phyloP scores from a whole-genome alignment of 2,888 invertebrate genomes.

The Coelopa pilipes region DNA sequence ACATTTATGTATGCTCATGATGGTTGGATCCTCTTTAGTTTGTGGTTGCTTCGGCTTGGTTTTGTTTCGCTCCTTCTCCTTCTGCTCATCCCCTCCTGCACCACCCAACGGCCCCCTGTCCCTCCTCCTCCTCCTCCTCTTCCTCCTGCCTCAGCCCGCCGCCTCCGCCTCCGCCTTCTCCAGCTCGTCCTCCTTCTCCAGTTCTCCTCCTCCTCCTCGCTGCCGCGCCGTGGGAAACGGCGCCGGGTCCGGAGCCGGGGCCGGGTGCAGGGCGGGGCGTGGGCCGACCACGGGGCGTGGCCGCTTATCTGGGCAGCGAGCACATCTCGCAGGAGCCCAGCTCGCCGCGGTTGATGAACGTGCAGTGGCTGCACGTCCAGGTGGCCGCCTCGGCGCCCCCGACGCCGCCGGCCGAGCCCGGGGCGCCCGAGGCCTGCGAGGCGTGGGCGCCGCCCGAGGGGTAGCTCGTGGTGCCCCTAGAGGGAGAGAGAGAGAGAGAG shows the following conservation, averaged over 20 bases:
- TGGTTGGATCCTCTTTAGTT: conserved; percentile 2
- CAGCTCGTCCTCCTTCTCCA: too few relatives aligned
- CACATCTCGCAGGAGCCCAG: conserved; percentile 90
- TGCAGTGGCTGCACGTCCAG: conserved; percentile 96
- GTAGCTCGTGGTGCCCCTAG: conserved; percentile 59
- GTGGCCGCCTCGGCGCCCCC: conserved; percentile 59
- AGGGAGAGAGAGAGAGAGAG: too few relatives aligned
- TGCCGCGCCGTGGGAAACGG: too few relatives aligned
- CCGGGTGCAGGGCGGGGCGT: too few relatives aligned
- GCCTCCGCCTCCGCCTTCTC: too few relatives aligned
- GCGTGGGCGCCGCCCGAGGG: conserved; percentile 41
- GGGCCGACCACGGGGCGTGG: neutral
- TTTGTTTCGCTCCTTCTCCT: neutral
- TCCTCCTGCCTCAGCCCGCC: too few relatives aligned
- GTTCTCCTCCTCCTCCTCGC: too few relatives aligned
- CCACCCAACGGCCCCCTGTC: too few relatives aligned
- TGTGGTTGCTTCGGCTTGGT: neutral
- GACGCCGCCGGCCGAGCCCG: conserved; percentile 46
- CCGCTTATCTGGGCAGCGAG: conserved; percentile 77
- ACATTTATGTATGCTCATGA: conserved; percentile 6
- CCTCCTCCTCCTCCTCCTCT: too few relatives aligned
- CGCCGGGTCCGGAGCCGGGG: too few relatives aligned
- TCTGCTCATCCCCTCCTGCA: too few relatives aligned
- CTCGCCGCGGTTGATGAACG: conserved; percentile 86
- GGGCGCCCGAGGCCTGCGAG: conserved; percentile 47